Evolutionary conservation across 2,888 invertebrate genomes (phyloP), one percentile per base, ranked within the genome.

Genomic region (Orthosia cruda): DNA sequence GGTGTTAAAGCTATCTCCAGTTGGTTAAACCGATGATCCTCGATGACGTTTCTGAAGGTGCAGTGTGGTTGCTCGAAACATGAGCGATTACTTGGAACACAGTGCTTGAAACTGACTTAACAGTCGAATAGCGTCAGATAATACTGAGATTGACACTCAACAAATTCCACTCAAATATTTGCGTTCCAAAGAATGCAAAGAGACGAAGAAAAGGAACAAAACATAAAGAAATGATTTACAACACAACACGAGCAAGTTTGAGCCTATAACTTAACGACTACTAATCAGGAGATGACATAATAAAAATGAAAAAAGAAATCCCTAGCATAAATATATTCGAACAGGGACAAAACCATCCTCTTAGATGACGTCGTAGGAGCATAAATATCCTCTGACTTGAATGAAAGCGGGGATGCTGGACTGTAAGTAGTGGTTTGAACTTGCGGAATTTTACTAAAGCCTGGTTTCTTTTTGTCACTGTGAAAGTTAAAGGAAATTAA

Each of bases 371-470:
- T 83, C 83, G 87, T 70, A 78, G 61, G 87, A 73, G 78, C 92
- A 93, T 94, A 94, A 94, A 94, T 94, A 94, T 91, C 89, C 86
- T 92, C 84, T 91, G 91, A 91, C 89, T 90, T 92, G 90, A 92
- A 93, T 93, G 89, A 91, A 89, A 89, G 88, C 88, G 80, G 58
- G 81, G 88, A 59, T 15, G 90, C 85, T 66, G 50, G 20, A 76
- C 76, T 88, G 93, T 94, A 93, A 81, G 92, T 88, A 88, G 80
- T 62, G 23, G 80, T 70, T 20, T 0, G 5, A 45, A 1, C 9
- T 15, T 1, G 2, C 3, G 4, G 5, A 3, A 26, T 40, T 18
- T 20, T 66, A 32, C 32, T 18, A 32, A 23, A 52, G 15, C 18
- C 9, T 20, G 4, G 0, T 12, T 15, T 23, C 3, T 11, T 58